Evolutionary conservation across 2,113 vertebrate species (phyloP).

Genomic region (Gavialis gangeticus): DNA sequence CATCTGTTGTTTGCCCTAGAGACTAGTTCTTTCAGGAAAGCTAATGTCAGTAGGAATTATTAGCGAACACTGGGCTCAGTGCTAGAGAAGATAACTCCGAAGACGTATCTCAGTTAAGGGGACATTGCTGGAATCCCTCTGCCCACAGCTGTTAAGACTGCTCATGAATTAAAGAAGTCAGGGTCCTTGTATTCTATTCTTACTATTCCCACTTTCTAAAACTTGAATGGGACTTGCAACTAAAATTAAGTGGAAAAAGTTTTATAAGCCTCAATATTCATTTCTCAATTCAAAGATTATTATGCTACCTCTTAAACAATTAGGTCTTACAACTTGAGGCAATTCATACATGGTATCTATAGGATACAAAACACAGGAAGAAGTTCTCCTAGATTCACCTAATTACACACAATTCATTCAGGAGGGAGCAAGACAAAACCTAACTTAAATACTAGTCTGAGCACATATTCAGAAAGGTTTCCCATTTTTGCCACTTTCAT

Average conservation of each 20-base stretch:
- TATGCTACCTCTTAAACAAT: neutral
- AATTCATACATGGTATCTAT: too few relatives aligned
- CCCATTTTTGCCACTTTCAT: neutral
- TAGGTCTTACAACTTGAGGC: neutral
- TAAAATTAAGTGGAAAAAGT: neutral
- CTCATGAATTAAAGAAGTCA: too few relatives aligned
- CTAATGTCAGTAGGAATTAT: neutral
- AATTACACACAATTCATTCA: neutral
- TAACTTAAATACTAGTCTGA: neutral
- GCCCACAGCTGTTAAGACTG: neutral
- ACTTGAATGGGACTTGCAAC: neutral
- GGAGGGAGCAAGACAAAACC: neutral
- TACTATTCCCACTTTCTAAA: neutral
- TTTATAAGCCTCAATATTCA: neutral
- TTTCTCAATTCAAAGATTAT: neutral
- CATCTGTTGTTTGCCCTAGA: neutral
- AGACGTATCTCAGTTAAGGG: neutral
- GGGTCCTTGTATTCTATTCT: neutral
- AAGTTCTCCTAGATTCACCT: neutral
- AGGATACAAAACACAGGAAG: neutral
- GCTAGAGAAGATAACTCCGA: too few relatives aligned
- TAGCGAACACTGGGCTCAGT: too few relatives aligned
- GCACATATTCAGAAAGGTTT: neutral
- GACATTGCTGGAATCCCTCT: neutral
- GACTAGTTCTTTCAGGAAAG: neutral